Base-by-base conservation (phyloP, 1,140 invertebrate genomes). In the Ladona fulva region DNA sequence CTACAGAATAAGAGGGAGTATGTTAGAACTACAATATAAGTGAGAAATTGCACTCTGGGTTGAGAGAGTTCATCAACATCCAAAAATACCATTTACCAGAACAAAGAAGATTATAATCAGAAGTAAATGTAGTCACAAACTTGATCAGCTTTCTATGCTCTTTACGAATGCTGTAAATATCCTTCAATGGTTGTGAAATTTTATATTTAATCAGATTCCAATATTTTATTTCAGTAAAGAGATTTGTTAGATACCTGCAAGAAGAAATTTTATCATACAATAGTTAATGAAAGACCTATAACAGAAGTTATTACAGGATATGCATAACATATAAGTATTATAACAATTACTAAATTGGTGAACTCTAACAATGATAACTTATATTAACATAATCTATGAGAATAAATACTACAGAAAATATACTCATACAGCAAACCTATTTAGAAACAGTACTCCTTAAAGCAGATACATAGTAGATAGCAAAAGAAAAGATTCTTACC, bases 51-150 rank as follows among this genome's bases (percentile, higher is more conserved):
- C 81, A 90, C 90, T n/a, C n/a, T n/a, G n/a, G n/a, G n/a, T n/a
- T n/a, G n/a, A n/a, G n/a, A n/a, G n/a, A n/a, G n/a, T 84, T 97
- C 96, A 83, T 96, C 96, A 66, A 91, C 25, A 90, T 86, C 0
- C 93, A 91, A 0, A 96, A 90, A 0, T 90, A 86, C 14, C 94
- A 82, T 0, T 95, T 91, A 80, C 90, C 91, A 82, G 95, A 91
- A 78, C 91, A 91, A 0, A 93, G 86, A 78, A 90, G 90, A 25
- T 88, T 85, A 0, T 85, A 89, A 81, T 84, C 84, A 0, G 83
- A 80, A 24, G 87, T 82, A 74, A 86, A 83, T 37, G 83, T 82
- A 0, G 89, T 88, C 37, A 89, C 84, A 79, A 87, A 85, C 82
- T 88, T 88, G 29, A 85, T 85, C 24, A 89, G 76, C 24, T 86